These are phyloP conservation scores for Erpetoichthys calabaricus DNA, from an alignment of 2,797 vertebrate genomes.

Conservation along the genomic window DNA sequence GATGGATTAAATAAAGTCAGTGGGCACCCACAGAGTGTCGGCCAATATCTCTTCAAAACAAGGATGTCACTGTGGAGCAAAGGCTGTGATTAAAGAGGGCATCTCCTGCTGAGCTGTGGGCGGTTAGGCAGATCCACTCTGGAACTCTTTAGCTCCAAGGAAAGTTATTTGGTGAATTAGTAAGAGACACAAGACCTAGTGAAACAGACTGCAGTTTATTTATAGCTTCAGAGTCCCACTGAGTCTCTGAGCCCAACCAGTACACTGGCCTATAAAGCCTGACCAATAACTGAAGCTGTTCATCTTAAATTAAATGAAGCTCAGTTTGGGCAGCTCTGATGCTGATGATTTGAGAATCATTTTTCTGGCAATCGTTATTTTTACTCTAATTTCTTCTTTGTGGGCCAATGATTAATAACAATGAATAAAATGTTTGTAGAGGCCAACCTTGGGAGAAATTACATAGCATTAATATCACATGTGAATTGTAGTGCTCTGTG, in stretches of 20 bases:
- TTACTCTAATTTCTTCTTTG: too few species aligned
- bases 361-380: too few species aligned
- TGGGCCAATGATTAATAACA: too few species aligned
- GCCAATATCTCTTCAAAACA: neutral
- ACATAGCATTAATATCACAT: too few species aligned
- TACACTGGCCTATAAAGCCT: slow-evolving; percentile 15
- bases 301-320: too few species aligned
- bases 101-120: slow-evolving; percentile 5
- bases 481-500: too few species aligned
- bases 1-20: neutral
- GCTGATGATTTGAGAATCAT: too few species aligned
- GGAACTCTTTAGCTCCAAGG: slow-evolving; percentile 2
- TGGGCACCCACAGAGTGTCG: neutral
- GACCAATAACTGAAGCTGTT: too few species aligned
- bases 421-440: too few species aligned
- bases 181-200: slow-evolving; percentile 11
- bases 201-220: slow-evolving; percentile 10
- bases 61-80: neutral
- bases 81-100: slow-evolving; percentile 9
- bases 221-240: slow-evolving; percentile 9
- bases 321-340: too few species aligned
- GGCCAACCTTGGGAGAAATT: too few species aligned
- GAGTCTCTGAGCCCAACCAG: slow-evolving; percentile 12
- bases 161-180: slow-evolving; percentile 11
- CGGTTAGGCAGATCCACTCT: slow-evolving; percentile 7